Percentiles rank a stretch among this genome's conserved stretches.
Evolutionary conservation across 2,888 invertebrate species (phyloP).

Genomic region (Bugulina stolonifera): DNA sequence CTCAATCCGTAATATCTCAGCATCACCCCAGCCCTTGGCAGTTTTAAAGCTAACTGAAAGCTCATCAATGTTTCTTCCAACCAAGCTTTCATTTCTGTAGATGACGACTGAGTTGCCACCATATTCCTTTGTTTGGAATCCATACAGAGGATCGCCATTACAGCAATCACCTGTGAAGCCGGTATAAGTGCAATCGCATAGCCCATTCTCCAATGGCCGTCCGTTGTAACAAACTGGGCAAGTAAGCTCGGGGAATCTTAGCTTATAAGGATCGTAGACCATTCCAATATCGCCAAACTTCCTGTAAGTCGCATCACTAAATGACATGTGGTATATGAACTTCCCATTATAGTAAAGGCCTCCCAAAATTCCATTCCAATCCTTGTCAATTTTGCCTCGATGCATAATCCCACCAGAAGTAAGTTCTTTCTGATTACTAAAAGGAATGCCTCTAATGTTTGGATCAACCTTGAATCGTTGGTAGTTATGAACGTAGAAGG

Average conservation of each 20-base stretch:
- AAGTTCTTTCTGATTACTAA: neutral
- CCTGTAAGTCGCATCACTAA: constrained; percentile 28
- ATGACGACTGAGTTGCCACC: neutral
- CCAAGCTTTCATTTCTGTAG: neutral
- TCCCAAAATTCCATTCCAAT: constrained; percentile 47
- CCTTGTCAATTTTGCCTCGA: constrained; percentile 10
- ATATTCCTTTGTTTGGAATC: constrained; percentile 11
- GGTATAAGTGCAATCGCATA: constrained; percentile 26
- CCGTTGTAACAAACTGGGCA: constrained; percentile 16
- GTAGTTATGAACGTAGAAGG: neutral
- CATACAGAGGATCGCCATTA: neutral
- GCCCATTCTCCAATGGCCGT: neutral
- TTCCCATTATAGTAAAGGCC: constrained; percentile 44
- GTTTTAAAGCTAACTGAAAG: constrained; percentile 20
- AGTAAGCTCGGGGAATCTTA: neutral
- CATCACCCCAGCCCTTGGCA: constrained; percentile 13
- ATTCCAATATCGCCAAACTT: constrained; percentile 33
- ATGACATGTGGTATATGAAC: constrained; percentile 34
- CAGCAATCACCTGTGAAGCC: constrained; percentile 26
- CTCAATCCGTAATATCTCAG: constrained; percentile 8
- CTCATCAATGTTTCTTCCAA: constrained; percentile 5
- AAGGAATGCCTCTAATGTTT: neutral
- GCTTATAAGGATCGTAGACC: constrained; percentile 35
- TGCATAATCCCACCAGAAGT: constrained; percentile 13
- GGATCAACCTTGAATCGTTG: neutral